Evolutionary conservation across 2,797 vertebrate species (phyloP).

Genomic region (Myripristis murdjan): DNA sequence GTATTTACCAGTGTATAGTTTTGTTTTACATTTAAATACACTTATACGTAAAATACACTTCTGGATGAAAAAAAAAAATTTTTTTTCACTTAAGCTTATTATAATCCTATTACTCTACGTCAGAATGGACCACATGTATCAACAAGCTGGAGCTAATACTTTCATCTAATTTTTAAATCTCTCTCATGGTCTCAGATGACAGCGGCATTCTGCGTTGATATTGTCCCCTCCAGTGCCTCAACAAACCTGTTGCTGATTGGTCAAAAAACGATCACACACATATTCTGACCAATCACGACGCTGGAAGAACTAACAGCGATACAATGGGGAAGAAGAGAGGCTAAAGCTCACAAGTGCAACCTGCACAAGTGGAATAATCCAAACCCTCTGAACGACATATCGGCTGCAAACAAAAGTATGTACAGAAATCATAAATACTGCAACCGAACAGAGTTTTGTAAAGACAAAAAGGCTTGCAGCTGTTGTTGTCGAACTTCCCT

Average conservation of each 20-base stretch:
- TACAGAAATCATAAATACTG: conserved; percentile 3
- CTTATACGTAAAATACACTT: too few species aligned
- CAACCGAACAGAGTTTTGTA: not conserved
- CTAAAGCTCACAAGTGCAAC: conserved; percentile 57
- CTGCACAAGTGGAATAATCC: conserved; percentile 47
- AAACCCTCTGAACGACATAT: conserved; percentile 14
- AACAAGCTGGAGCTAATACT: too few species aligned
- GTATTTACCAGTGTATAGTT: too few species aligned
- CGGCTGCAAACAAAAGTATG: conserved; percentile 30
- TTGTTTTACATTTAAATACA: too few species aligned
- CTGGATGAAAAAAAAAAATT: too few species aligned
- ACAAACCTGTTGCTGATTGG: conserved; percentile 75
- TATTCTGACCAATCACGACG: conserved; percentile 70
- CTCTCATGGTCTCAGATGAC: conserved; percentile 6
- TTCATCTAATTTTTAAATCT: too few species aligned
- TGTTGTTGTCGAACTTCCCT: not conserved
- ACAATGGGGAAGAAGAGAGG: conserved; percentile 41
- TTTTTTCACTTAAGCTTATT: not conserved
- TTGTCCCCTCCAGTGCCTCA: conserved; percentile 13
- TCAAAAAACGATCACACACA: conserved; percentile 38
- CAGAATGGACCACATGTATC: too few species aligned
- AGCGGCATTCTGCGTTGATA: conserved; percentile 9
- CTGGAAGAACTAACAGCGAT: conserved; percentile 27
- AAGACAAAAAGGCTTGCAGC: not conserved
- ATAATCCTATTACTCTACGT: too few species aligned